These are phyloP conservation scores for Acrocephalus kingi DNA, from an alignment of 2,113 vertebrate species.

Conservation along the genomic window DNA sequence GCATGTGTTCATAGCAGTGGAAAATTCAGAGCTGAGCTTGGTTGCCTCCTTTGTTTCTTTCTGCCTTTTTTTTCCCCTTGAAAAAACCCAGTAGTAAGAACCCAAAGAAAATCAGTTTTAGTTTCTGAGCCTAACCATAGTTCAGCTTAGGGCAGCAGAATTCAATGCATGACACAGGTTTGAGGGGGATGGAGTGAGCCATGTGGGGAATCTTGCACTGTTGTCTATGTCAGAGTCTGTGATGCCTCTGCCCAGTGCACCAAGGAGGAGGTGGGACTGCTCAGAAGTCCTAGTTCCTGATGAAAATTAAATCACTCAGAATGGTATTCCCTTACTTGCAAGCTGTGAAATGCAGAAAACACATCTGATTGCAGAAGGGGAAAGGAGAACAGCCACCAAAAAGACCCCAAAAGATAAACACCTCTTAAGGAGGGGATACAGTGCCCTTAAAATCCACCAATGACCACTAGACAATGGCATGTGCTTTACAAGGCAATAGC, in stretches of 20 bases:
- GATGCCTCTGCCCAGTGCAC: neutral
- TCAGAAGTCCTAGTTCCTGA: neutral
- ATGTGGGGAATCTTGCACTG: neutral
- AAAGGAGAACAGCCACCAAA: neutral
- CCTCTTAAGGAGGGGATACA: neutral
- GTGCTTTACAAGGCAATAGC: neutral
- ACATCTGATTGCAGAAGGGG: neutral
- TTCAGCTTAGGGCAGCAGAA: neutral
- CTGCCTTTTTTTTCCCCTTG: neutral
- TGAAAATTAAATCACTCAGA: neutral
- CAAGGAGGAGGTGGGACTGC: neutral
- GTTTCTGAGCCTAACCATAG: neutral
- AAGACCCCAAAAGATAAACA: neutral
- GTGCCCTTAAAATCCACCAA: neutral
- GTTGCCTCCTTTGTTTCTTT: neutral
- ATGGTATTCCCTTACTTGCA: neutral
- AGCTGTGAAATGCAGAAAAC: neutral
- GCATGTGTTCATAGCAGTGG: neutral
- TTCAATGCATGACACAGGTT: neutral
- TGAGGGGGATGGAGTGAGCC: neutral
- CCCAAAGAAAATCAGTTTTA: neutral
- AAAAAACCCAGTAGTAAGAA: neutral
- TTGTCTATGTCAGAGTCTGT: neutral
- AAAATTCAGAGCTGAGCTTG: neutral
- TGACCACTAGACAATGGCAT: neutral